These are phyloP conservation scores for Acipenser ruthenus DNA, from an alignment of 2,797 vertebrate species.

Conservation along the genomic window DNA sequence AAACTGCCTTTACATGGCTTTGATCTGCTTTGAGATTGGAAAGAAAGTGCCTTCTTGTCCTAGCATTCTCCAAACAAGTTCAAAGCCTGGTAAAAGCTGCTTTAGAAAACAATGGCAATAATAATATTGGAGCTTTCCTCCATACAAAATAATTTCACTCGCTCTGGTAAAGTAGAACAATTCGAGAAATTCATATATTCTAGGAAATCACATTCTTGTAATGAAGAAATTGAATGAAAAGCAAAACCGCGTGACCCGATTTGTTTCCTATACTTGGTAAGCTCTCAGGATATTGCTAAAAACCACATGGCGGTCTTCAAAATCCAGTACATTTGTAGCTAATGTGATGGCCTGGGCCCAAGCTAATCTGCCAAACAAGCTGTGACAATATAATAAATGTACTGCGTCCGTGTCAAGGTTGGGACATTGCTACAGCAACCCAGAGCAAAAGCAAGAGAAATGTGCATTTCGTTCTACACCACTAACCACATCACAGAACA, in stretches of 20 bases:
- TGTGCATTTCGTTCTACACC: background rate
- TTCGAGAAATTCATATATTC: no score
- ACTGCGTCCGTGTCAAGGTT: background rate
- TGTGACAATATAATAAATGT: background rate
- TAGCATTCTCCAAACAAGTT: no score
- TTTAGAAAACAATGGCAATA: no score
- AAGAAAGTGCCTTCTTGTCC: no score
- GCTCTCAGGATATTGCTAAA: background rate
- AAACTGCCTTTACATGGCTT: no score
- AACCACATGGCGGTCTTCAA: conserved; percentile 2
- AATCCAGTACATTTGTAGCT: background rate
- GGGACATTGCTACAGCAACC: background rate
- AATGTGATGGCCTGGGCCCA: background rate
- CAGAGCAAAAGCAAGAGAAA: background rate
- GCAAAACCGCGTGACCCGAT: background rate
- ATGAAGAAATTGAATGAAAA: no score
- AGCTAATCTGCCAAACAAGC: background rate
- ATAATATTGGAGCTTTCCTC: no score
- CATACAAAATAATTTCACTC: no score
- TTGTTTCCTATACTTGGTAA: background rate
- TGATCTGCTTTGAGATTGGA: no score
- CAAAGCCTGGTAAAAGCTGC: no score
- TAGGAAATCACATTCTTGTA: no score
- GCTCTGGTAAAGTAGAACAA: no score
- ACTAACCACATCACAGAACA: background rate